Conservation (phyloP, 2,113 vertebrate species). For the Lasiurus cinereus region DNA sequence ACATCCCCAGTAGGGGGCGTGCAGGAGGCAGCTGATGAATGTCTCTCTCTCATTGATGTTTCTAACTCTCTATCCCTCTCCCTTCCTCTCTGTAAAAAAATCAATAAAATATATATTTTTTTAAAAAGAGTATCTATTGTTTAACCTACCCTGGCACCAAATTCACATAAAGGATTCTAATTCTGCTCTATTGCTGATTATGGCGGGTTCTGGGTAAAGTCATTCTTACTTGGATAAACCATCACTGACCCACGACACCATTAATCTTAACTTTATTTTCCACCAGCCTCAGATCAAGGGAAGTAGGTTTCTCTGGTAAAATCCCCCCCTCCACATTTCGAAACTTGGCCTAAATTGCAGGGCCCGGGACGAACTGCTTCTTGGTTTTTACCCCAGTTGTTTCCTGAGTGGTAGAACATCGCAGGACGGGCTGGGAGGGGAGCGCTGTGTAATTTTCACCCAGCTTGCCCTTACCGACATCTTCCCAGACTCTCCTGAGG, state of each 20-base stretch:
- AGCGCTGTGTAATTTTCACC: neutral
- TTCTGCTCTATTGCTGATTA: neutral
- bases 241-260: neutral
- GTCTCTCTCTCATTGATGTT: too few relatives aligned
- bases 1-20: too few relatives aligned
- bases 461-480: neutral
- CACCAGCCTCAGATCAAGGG: slow-evolving; percentile 10
- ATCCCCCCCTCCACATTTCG: neutral
- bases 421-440: neutral
- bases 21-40: too few relatives aligned
- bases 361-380: neutral
- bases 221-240: neutral
- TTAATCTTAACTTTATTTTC: neutral
- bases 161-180: neutral
- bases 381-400: neutral
- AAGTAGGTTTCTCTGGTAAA: slow-evolving; percentile 29
- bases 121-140: too few relatives aligned
- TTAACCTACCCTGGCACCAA: neutral
- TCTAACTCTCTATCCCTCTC: too few relatives aligned
- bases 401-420: slow-evolving; percentile 40
- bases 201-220: neutral
- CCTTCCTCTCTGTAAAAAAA: too few relatives aligned
- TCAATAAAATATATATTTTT: too few relatives aligned
- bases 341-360: neutral
- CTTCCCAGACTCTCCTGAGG: neutral